A percentile compares a stretch with the other conserved stretches of the same genome.
These are phyloP conservation scores for Arenaria interpres DNA, from an alignment of 2,113 vertebrate genomes.

Conservation along the genomic window DNA sequence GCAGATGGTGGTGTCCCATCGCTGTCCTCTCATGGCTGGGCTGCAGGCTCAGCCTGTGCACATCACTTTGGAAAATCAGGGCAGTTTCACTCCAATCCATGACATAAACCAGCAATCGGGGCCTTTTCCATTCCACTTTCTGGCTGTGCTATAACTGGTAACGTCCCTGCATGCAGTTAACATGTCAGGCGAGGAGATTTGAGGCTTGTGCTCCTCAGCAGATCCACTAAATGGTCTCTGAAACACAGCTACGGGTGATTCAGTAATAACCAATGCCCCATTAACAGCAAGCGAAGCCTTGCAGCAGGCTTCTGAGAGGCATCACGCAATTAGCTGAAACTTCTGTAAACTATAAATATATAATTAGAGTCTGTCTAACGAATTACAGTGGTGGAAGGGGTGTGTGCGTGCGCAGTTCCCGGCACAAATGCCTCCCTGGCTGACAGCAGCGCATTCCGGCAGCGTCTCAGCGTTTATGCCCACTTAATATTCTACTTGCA, in stretches of 20 bases:
- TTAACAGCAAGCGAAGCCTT: background rate
- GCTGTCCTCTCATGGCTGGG: background rate
- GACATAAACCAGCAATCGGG: background rate
- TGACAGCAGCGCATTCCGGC: background rate
- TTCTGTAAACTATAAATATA: slow-evolving; percentile 11
- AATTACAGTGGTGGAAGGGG: background rate
- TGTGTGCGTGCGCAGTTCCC: accelerated
- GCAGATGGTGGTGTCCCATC: background rate
- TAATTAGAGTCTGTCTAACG: background rate
- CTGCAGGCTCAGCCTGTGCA: background rate
- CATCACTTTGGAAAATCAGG: background rate
- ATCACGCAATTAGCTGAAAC: background rate
- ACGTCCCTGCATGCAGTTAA: background rate
- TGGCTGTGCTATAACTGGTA: background rate
- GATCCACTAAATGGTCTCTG: background rate
- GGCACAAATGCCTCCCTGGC: background rate
- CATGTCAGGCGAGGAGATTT: background rate
- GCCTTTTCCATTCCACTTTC: background rate
- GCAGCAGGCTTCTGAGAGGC: background rate
- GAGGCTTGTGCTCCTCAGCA: background rate
- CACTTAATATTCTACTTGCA: background rate
- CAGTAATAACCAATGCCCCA: background rate
- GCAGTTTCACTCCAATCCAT: background rate
- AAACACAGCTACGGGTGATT: background rate
- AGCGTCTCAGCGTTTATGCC: accelerated